Percentiles rank a stretch among this genome's conserved stretches.
These are phyloP conservation scores for Pomatorhinus ruficollis DNA, from an alignment of 2,113 vertebrate genomes.

Conservation along the genomic window DNA sequence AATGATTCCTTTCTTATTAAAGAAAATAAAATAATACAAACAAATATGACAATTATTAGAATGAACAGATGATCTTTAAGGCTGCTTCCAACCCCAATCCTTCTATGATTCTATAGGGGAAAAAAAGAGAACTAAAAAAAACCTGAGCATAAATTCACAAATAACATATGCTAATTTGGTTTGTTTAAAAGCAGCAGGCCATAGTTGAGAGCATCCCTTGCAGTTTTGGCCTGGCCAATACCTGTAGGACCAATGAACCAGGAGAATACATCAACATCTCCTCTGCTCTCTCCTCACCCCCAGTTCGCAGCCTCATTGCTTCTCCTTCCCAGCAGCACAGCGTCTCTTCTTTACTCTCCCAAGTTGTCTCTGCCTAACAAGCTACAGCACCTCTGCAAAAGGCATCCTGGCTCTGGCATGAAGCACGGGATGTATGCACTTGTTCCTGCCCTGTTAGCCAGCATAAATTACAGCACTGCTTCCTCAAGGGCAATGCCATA, in stretches of 20 bases:
- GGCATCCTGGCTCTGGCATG: background rate
- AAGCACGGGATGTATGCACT: background rate
- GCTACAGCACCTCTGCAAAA: background rate
- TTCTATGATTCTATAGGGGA: background rate
- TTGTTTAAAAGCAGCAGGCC: background rate
- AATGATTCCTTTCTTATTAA: background rate
- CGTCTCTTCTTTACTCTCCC: background rate
- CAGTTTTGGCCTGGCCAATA: background rate
- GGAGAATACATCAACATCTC: background rate
- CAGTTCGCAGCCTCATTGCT: accelerated
- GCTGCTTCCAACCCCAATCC: background rate
- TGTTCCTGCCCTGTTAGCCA: background rate
- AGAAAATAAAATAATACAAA: background rate
- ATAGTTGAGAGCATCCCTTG: background rate
- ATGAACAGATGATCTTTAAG: background rate
- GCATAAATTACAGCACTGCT: background rate
- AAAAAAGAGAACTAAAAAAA: background rate
- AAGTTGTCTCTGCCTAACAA: background rate
- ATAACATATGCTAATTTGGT: background rate
- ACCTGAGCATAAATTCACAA: background rate
- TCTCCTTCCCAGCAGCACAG: background rate
- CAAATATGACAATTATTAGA: background rate
- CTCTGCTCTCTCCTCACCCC: background rate
- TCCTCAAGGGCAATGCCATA: background rate
- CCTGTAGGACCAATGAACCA: background rate